Base-by-base conservation (phyloP, 2,888 invertebrate species). In the Myopa tessellatipennis region DNA sequence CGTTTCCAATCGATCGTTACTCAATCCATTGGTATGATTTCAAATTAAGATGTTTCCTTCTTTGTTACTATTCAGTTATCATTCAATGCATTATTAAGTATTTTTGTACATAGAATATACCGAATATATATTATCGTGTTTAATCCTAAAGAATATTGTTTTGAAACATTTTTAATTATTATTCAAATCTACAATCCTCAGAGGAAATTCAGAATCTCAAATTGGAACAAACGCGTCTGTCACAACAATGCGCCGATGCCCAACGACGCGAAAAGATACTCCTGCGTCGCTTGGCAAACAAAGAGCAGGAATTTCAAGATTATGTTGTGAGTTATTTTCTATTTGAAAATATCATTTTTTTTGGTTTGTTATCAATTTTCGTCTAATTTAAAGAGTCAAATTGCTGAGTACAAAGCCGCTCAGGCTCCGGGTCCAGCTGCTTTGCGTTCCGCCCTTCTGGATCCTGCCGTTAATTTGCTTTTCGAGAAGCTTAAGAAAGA, bases 281-380 rank as follows among this genome's bases (percentile, higher is more conserved):
- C 83, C 95, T 98, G 83, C 94, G 98, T 86, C 92, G 97, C 85
- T 92, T 98, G 83, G 95, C 98, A 80, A 95, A 96, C 82, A 98
- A 98, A 90, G 98, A 98, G 88, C 98, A 98, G 90, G 98, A 98
- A 91, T 93, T 97, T 89, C 97, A 98, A 90, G 98, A 98, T 90
- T 96, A 95, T 91, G 94, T 95, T 91, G 98, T 98, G 92, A 92
- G 95, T 92, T 70, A 0, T 50, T 52, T 55, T n/a, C 55, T 55
- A n/a, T 16, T 55, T 55, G 5, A 14, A 55, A n/a, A n/a, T n/a
- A 58, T 58, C 34, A 18, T 68, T 67, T 50, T 36, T 61, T 65
- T 65, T 8, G 10, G 14, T 36, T 40, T 52, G 8, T 18, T 7
- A 8, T 68, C 50, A 45, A 45, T 45, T 58, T 12, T 50, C 36